phyloP scores from a whole-genome alignment of 2,113 vertebrate genomes.

The Pteronura brasiliensis region DNA sequence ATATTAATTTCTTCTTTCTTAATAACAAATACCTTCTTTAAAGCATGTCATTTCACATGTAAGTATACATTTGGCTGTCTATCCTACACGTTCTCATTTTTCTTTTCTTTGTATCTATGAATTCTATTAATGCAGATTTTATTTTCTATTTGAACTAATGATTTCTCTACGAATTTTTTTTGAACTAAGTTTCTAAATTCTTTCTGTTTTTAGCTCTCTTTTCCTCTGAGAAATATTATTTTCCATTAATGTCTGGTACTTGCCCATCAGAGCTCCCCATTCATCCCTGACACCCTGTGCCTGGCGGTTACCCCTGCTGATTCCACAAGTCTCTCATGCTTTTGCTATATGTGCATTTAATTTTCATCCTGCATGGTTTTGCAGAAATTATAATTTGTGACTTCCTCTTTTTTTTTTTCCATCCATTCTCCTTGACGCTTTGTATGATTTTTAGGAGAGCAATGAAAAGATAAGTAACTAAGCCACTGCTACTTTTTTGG shows the following conservation, averaged over 20 bases:
- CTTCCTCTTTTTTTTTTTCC: too few species aligned
- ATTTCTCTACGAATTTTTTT: background rate
- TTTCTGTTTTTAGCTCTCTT: background rate
- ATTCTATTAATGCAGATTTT: background rate
- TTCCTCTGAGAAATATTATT: background rate
- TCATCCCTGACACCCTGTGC: background rate
- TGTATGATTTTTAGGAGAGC: background rate
- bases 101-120: background rate
- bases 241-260: background rate
- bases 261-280: background rate
- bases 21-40: background rate
- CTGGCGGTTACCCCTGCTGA: background rate
- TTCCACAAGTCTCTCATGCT: background rate
- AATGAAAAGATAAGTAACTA: background rate
- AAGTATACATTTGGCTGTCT: background rate
- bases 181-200: background rate
- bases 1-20: background rate
- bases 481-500: background rate
- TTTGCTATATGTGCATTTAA: background rate
- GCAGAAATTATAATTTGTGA: background rate
- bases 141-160: background rate
- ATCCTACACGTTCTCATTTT: background rate
- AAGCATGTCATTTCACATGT: background rate
- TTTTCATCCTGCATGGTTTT: background rate
- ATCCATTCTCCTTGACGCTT: background rate